phyloP scores from a whole-genome alignment of 1,140 invertebrate genomes.

The Nebria ingens region DNA sequence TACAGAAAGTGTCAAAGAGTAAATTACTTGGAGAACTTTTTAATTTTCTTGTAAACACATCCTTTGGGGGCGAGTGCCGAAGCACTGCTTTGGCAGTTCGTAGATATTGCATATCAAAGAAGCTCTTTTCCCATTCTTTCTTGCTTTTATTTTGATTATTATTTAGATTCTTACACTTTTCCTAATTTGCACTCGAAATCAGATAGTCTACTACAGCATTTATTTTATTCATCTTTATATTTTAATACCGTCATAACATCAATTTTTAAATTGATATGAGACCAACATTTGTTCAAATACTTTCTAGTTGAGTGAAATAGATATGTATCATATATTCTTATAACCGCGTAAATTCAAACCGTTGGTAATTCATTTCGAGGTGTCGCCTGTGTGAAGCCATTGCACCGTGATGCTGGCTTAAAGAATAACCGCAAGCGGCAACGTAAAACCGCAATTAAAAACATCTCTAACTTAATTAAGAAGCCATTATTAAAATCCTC shows the following conservation, averaged over 20 bases:
- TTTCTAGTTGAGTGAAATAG: no score
- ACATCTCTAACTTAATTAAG: slow-evolving; percentile 33
- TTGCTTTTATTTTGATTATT: neutral
- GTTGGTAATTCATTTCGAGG: no score
- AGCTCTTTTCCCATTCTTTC: no score
- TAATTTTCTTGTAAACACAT: slow-evolving; percentile 8
- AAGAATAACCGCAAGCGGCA: slow-evolving; percentile 20
- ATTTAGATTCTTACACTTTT: neutral
- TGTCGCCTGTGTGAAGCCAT: slow-evolving; percentile 28
- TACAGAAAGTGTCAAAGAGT: neutral
- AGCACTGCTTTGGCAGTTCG: no score
- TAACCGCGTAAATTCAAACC: no score
- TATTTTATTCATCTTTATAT: neutral
- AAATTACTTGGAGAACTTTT: slow-evolving; percentile 6
- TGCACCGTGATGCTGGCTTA: slow-evolving; percentile 23
- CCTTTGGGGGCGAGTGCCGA: neutral
- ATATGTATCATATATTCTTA: no score
- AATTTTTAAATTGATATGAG: no score
- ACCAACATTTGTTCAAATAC: no score
- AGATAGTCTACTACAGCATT: neutral
- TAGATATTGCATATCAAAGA: slow-evolving; percentile 8
- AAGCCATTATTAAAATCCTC: slow-evolving; percentile 32
- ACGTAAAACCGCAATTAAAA: slow-evolving; percentile 29
- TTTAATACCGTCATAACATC: no score
- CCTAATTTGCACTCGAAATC: neutral